Base-by-base conservation (phyloP, 2,888 invertebrate genomes). In the Orchestes rusci region DNA sequence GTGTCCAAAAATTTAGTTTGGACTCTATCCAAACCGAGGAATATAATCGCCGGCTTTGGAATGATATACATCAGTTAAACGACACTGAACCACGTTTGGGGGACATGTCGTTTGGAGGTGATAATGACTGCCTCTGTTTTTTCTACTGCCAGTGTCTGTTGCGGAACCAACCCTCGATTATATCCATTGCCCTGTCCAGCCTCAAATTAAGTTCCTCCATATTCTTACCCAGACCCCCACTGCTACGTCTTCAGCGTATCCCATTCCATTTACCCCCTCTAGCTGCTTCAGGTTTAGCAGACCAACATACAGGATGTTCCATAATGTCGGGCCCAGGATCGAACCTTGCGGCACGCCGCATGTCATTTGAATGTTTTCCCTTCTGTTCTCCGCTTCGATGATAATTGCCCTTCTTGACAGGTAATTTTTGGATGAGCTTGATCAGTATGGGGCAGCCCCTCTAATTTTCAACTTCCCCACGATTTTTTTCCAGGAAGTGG, bases 71-170 rank as follows among this genome's bases (percentile, higher is more conserved):
- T 13, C 16, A 15, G 16, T 4, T 3, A 10, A 13, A 32, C 15
- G 8, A n/a, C n/a, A n/a, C 16, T 4, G 13, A 32, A 32, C 8
- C 3, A 5, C 2, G 4, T 13, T 10, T 13, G 3, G 4, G 15
- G 32, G 3, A 12, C 4, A 3, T 18, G 4, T 27, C 39, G 29
- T 4, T 16, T 31, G 15, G 33, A 16, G 18, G 12, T 27, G 4
- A 40, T 34, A 1, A 48, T 13, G 2, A 45, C 19, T 17, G 19
- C 35, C 34, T 45, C 47, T 34, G 52, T 35, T 44, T 48, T 47
- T 49, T 63, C 39, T 52, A 65, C 42, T 64, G 66, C 47, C 60
- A 20, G 57, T 61, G 13, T 3, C 34, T 31, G 5, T 13, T 16
- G 8, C 15, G n/a, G 32, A 48, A 5, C 48, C 44, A 48, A 18